Conservation (phyloP, 2,113 vertebrate species). For the Microcebus lehilahytsara region DNA sequence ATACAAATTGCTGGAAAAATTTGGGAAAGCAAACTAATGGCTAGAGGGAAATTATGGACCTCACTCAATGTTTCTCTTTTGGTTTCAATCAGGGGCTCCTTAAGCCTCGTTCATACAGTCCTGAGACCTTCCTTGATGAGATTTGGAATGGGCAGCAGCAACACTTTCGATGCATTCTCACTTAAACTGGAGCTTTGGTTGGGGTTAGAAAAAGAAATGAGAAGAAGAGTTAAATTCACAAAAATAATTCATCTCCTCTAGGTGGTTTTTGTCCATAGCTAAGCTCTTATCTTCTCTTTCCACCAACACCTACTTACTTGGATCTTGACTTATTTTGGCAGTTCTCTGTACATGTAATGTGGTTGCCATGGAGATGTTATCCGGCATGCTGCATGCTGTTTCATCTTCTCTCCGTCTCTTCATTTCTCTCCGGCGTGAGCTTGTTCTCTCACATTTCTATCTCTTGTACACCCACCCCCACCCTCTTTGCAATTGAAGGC, state of each 20-base stretch:
- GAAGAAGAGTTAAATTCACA: background rate
- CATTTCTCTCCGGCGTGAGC: constrained; percentile 71
- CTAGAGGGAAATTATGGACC: constrained; percentile 42
- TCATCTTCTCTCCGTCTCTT: constrained; percentile 72
- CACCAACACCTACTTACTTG: constrained; percentile 74
- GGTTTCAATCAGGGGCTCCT: background rate
- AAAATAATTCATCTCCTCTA: constrained; percentile 46
- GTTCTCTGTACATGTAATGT: constrained; percentile 74
- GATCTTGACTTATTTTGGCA: constrained; percentile 84
- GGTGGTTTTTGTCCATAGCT: constrained; percentile 42
- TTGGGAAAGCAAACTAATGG: constrained; percentile 60
- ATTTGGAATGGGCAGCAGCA: background rate
- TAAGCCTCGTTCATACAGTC: constrained; percentile 31
- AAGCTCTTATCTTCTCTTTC: constrained; percentile 56
- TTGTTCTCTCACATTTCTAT: constrained; percentile 38
- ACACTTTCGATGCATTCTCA: constrained; percentile 4
- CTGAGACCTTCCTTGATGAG: constrained; percentile 64
- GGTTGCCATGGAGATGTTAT: constrained; percentile 85
- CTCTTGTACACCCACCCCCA: constrained; percentile 70
- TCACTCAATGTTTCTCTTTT: background rate
- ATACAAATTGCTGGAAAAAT: constrained; percentile 53
- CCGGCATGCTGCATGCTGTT: constrained; percentile 65
- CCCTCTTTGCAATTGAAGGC: constrained; percentile 80
- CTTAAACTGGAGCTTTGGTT: background rate
- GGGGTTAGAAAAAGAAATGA: constrained; percentile 18